phyloP scores from a whole-genome alignment of 2,888 invertebrate species.

The Andrena bucephala region DNA sequence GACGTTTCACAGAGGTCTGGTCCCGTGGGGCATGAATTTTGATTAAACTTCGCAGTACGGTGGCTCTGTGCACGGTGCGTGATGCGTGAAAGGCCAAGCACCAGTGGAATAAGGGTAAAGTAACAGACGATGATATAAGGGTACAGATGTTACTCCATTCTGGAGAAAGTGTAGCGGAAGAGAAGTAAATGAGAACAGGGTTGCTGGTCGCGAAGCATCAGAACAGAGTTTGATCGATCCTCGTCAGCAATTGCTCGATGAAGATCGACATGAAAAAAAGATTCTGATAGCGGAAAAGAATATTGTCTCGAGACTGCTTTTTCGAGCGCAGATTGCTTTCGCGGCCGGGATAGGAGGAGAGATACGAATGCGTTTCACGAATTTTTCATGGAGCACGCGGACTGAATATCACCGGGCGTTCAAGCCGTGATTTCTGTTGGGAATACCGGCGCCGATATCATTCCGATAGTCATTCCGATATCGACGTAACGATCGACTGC shows the following conservation, averaged over 20 bases:
- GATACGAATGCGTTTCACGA: slow-evolving; percentile 24
- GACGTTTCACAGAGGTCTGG: neutral
- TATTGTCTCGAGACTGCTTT: slow-evolving; percentile 3
- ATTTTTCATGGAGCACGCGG: slow-evolving; percentile 34
- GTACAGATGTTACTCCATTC: neutral
- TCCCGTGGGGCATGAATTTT: slow-evolving; percentile 42
- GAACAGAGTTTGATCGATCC: slow-evolving; percentile 7
- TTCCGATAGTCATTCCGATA: slow-evolving; percentile 32
- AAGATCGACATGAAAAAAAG: neutral
- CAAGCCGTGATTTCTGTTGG: slow-evolving; percentile 49
- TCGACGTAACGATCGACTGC: slow-evolving; percentile 15
- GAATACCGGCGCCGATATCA: slow-evolving; percentile 44
- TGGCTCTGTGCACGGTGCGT: neutral
- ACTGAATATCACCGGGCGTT: slow-evolving; percentile 15
- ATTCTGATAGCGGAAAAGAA: neutral
- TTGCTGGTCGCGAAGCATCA: neutral
- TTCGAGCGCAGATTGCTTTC: slow-evolving; percentile 10
- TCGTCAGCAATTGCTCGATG: neutral
- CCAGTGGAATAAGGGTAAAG: neutral
- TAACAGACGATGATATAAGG: neutral
- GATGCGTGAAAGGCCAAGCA: neutral
- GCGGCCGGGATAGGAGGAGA: neutral
- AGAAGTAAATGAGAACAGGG: neutral
- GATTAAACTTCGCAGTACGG: slow-evolving; percentile 35
- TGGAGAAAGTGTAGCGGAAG: neutral